Evolutionary conservation across 2,113 vertebrate genomes (phyloP).

Genomic region (Paraplagusia blochii): DNA sequence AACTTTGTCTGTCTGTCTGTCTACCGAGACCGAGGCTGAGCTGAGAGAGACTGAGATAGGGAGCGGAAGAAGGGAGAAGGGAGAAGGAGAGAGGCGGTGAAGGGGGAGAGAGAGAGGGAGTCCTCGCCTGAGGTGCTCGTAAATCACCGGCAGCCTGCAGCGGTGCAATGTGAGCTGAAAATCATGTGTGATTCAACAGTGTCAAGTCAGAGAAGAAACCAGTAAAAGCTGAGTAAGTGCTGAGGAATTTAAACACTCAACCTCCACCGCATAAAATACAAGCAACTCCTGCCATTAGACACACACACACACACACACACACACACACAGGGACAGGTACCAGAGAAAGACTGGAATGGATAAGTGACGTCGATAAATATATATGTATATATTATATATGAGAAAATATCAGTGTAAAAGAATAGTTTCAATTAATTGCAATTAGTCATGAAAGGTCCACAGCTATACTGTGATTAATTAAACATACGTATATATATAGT

Average conservation of each 20-base stretch:
- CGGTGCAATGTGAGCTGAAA: slow-evolving; percentile 54
- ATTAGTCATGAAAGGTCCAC: too few relatives aligned
- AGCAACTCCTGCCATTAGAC: neutral
- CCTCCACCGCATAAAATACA: slow-evolving; percentile 25
- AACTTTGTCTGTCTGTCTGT: slow-evolving; percentile 44
- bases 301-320: neutral
- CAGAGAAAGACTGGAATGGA: too few relatives aligned
- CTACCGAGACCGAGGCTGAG: slow-evolving; percentile 18
- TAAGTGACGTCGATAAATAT: too few relatives aligned
- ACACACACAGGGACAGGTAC: too few relatives aligned
- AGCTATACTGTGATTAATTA: too few relatives aligned
- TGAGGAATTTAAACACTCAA: slow-evolving; percentile 47
- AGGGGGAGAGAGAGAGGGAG: slow-evolving; percentile 8
- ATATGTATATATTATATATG: too few relatives aligned
- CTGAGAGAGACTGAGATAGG: slow-evolving; percentile 7
- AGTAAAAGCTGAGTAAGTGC: slow-evolving; percentile 46
- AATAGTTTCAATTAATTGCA: too few relatives aligned
- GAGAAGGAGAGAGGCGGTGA: slow-evolving; percentile 6
- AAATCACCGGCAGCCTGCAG: slow-evolving; percentile 60
- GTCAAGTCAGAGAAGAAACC: slow-evolving; percentile 45
- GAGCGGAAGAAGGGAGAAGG: slow-evolving; percentile 10
- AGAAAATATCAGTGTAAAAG: too few relatives aligned
- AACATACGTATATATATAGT: too few relatives aligned
- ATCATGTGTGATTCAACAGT: slow-evolving; percentile 62
- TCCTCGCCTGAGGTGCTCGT: slow-evolving; percentile 48